These are phyloP conservation scores for Dreissena polymorpha DNA, from an alignment of 1,140 invertebrate genomes.

Conservation along the genomic window DNA sequence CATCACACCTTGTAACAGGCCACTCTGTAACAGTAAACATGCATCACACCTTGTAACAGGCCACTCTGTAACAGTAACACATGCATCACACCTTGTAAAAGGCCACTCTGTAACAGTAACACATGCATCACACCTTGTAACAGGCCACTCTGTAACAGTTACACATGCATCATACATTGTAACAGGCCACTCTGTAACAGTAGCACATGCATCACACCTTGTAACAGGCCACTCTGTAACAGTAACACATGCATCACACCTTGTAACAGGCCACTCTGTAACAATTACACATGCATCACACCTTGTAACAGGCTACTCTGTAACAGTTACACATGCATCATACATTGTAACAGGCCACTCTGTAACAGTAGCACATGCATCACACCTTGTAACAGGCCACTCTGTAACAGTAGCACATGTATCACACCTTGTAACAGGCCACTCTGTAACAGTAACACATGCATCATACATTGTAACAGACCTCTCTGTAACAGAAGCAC, in stretches of 20 bases:
- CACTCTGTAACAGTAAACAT: constrained; percentile 92
- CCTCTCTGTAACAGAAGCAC: constrained; percentile 80
- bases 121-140: constrained; percentile 96
- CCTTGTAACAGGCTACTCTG: constrained; percentile 89
- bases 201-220: constrained; percentile 95
- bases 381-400: constrained; percentile 90
- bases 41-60: constrained; percentile 92
- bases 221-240: constrained; percentile 84
- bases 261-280: constrained; percentile 83
- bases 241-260: constrained; percentile 19
- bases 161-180: background rate
- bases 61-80: constrained; percentile 80
- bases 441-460: constrained; percentile 92
- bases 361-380: constrained; percentile 94
- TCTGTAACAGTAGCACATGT: constrained; percentile 74
- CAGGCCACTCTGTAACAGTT: constrained; percentile 81
- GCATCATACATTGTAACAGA: constrained; percentile 92
- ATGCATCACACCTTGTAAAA: no score
- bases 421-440: no score
- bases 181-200: constrained; percentile 85
- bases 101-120: constrained; percentile 88
- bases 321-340: constrained; percentile 53
- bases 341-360: constrained; percentile 65
- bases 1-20: no score
- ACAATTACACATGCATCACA: constrained; percentile 92